Conservation (phyloP, 2,888 invertebrate genomes). For the Drosophila sordidula region DNA sequence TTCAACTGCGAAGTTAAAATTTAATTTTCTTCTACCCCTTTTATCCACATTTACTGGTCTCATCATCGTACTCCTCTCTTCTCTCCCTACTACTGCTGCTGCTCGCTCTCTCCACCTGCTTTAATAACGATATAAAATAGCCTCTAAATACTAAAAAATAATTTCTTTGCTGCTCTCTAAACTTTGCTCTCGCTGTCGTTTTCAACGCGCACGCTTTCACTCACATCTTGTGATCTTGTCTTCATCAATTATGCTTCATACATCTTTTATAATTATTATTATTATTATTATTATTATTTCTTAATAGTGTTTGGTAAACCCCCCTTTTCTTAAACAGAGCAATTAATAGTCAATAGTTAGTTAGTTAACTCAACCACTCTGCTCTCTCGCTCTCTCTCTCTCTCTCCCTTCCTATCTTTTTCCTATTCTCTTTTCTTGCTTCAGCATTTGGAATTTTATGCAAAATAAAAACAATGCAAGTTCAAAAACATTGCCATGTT, state of each 20-base stretch:
- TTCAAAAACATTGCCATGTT: constrained; percentile 47
- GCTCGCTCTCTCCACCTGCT: constrained; percentile 23
- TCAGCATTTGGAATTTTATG: constrained; percentile 71
- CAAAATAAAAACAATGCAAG: constrained; percentile 54
- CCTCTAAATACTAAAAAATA: constrained; percentile 84
- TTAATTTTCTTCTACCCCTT: constrained; percentile 44
- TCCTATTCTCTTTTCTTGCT: constrained; percentile 19
- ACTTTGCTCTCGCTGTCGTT: constrained; percentile 45
- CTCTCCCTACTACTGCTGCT: neutral
- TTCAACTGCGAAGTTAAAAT: constrained; percentile 50
- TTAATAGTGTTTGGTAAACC: constrained; percentile 42
- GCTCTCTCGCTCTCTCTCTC: constrained; percentile 25
- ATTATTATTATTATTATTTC: constrained; percentile 39
- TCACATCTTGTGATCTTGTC: constrained; percentile 51
- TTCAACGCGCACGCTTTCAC: constrained; percentile 69
- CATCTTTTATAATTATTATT: constrained; percentile 36
- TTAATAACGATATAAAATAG: constrained; percentile 84
- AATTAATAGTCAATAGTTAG: constrained; percentile 39
- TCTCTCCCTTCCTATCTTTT: neutral
- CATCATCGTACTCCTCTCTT: constrained; percentile 2
- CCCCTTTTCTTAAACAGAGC: constrained; percentile 46
- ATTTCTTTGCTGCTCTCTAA: constrained; percentile 57
- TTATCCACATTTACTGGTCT: constrained; percentile 30
- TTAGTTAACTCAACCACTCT: constrained; percentile 59
- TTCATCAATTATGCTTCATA: constrained; percentile 14